These are phyloP conservation scores for Phallusia fumigata DNA, from an alignment of 23 tunicate species.

Conservation along the genomic window DNA sequence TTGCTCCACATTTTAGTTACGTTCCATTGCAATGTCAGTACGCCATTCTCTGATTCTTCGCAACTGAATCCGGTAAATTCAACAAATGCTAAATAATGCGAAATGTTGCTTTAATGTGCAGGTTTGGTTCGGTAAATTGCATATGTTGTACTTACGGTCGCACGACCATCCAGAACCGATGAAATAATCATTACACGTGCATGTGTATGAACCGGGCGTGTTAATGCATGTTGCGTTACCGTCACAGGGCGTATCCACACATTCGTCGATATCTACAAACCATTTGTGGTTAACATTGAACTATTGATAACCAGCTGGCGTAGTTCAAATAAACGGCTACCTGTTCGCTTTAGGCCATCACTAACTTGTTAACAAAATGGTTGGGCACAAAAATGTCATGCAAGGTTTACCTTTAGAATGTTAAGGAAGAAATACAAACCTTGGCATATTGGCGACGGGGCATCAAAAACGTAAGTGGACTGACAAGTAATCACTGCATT, in stretches of 20 bases:
- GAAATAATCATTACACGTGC: constrained; percentile 58
- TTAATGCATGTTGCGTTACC: constrained; percentile 69
- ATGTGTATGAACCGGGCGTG: constrained; percentile 38
- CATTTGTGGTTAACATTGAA: too few relatives aligned
- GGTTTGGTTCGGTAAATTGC: not conserved
- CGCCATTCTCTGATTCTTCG: constrained; percentile 20
- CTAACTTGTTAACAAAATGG: too few relatives aligned
- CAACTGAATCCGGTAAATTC: constrained; percentile 45
- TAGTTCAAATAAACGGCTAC: too few relatives aligned
- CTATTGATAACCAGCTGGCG: too few relatives aligned
- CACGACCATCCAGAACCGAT: constrained; percentile 52
- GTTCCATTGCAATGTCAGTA: constrained; percentile 39
- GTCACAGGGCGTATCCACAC: constrained; percentile 49
- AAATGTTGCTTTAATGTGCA: not conserved
- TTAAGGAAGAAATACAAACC: constrained; percentile 31
- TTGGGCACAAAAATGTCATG: not conserved
- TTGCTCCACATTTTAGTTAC: constrained; percentile 31
- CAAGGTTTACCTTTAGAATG: not conserved
- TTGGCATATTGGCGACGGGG: constrained; percentile 59
- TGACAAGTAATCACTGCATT: constrained; percentile 37
- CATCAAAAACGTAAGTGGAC: constrained; percentile 23
- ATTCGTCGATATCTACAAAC: constrained; percentile 69
- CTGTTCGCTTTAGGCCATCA: too few relatives aligned
- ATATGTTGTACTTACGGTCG: constrained; percentile 36
- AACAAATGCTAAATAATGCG: constrained; percentile 61